These are phyloP conservation scores for Pterobdella sp. DNA, from an alignment of 2,888 invertebrate genomes.

Conservation along the genomic window DNA sequence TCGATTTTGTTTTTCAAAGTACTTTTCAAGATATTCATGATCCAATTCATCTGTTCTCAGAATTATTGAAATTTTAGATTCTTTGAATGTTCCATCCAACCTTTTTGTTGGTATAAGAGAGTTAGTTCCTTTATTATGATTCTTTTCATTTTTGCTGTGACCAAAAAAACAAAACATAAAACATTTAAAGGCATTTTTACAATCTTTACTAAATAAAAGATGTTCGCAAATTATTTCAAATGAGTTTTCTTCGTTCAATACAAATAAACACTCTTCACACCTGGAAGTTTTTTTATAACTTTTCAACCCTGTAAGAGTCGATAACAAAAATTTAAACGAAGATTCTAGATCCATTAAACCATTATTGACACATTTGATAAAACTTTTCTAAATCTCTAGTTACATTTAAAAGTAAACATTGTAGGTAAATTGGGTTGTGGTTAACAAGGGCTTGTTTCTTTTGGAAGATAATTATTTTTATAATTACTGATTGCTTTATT, in stretches of 20 bases:
- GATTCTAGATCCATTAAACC: neutral
- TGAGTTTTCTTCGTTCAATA: neutral
- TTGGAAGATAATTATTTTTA: too few relatives aligned
- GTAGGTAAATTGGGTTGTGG: neutral
- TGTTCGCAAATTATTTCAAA: neutral
- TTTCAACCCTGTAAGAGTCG: neutral
- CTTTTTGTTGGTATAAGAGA: neutral
- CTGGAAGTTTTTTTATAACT: neutral
- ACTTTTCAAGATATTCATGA: neutral
- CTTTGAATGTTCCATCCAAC: neutral
- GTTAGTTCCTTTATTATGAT: too few relatives aligned
- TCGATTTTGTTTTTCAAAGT: neutral
- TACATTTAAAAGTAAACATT: too few relatives aligned
- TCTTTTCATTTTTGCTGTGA: neutral
- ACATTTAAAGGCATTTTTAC: neutral
- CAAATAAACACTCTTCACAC: constrained; percentile 1
- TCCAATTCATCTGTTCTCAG: neutral
- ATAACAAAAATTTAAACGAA: neutral
- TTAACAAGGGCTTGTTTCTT: too few relatives aligned
- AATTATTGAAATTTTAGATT: neutral
- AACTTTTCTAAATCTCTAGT: neutral
- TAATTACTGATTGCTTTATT: too few relatives aligned
- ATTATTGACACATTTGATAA: neutral
- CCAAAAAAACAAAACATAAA: neutral
- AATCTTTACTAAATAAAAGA: neutral